Base-by-base conservation (phyloP, 2,888 invertebrate genomes). In the Andricus curvator region DNA sequence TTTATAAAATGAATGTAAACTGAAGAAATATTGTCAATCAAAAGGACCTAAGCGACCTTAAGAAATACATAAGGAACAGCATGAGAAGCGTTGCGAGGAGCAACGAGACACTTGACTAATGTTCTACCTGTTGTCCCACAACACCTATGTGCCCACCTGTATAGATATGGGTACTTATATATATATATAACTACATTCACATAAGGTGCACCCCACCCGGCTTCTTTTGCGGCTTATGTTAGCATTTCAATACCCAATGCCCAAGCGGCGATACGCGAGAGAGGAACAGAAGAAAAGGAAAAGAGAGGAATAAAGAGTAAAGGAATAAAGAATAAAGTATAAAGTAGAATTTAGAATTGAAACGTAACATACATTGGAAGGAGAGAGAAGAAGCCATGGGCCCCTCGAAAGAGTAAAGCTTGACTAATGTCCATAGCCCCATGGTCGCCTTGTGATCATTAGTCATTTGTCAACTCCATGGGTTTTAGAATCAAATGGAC, bases 81-180 rank as follows among this genome's bases (percentile, higher is more conserved):
- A 77, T 65, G 68, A 81, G 79, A 81, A 81, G 82, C 77, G 81
- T 62, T 70, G 82, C 70, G 78, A 62, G 79, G 33, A 81, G 84
- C 88, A 89, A 89, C 88, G 85, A 89, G 89, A 88, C 89, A 87
- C 88, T 90, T 91, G 91, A 91, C 90, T 90, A 90, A 91, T 90
- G 90, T 88, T 91, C 90, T 89, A 90, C 89, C 90, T 90, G 90
- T 89, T 90, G 89, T 90, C 87, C 88, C 85, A 88, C 84, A 89
- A 88, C 89, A 88, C 89, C 88, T 88, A 89, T 88, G 86, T 85
- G 86, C 86, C 87, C 88, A 86, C 86, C 87, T 86, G 84, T 78
- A 80, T 77, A 70, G 56, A 25, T 25, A 56, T 62, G 15, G 6
- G 22, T 11, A 62, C 62, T 60, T 20, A 51, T 51, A 15, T 48